Percentiles rank a stretch among this genome's conserved stretches.
phyloP scores from a whole-genome alignment of 2,113 vertebrate genomes.

The Heliornis fulica region DNA sequence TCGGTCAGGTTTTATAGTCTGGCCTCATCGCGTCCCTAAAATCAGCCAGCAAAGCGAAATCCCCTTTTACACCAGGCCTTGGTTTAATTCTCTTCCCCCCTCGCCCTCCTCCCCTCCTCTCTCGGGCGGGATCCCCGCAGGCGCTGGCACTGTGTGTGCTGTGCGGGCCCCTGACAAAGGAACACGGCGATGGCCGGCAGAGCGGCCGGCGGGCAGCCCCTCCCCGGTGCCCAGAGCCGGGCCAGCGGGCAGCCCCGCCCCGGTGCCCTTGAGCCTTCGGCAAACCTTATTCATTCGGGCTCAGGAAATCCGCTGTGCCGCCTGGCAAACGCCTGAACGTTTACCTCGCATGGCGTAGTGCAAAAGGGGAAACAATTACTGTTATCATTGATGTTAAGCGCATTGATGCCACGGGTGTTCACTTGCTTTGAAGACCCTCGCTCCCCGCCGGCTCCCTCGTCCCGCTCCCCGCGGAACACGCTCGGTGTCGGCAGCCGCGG shows the following conservation, averaged over 20 bases:
- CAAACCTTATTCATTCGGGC: not conserved
- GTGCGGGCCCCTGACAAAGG: not conserved
- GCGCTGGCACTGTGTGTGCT: not conserved
- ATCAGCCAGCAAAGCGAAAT: not conserved
- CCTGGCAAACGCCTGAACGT: not conserved
- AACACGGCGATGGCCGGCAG: fast-evolving
- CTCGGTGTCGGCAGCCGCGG: not conserved
- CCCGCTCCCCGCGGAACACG: not conserved
- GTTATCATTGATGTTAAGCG: not conserved
- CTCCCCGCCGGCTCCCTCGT: not conserved
- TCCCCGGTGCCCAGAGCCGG: not conserved
- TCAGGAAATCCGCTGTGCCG: not conserved
- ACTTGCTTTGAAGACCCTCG: not conserved
- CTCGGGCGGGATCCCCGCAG: no score
- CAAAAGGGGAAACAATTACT: not conserved
- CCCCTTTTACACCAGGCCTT: fast-evolving
- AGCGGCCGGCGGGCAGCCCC: fast-evolving
- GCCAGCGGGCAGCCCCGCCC: fast-evolving
- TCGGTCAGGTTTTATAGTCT: not conserved
- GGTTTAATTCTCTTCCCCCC: not conserved
- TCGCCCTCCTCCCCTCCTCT: no score
- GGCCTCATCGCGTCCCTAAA: not conserved
- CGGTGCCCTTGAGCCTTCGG: fast-evolving
- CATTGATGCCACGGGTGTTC: not conserved
- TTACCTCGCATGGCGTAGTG: not conserved